phyloP scores from a whole-genome alignment of 2,888 invertebrate species.

The Drosophila meridiana region DNA sequence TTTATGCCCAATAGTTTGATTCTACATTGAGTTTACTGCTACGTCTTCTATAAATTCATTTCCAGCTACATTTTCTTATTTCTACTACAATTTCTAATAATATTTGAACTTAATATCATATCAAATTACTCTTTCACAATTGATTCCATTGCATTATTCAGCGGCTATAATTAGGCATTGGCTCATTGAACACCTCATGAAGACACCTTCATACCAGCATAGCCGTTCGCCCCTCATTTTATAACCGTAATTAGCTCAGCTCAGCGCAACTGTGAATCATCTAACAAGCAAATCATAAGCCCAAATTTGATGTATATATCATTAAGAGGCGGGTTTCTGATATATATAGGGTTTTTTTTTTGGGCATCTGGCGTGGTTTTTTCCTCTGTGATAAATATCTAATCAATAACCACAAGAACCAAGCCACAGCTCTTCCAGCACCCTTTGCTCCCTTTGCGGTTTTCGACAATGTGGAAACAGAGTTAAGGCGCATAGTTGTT shows the following conservation, averaged over 20 bases:
- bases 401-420: constrained; percentile 73
- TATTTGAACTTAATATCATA: background rate
- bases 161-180: constrained; percentile 13
- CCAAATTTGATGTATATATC: constrained; percentile 46
- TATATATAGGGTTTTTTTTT: background rate
- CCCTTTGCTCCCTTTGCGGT: constrained; percentile 44
- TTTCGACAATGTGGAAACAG: constrained; percentile 52
- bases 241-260: constrained; percentile 43
- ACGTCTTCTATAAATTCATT: background rate
- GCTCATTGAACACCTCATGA: constrained; percentile 2
- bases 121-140: background rate
- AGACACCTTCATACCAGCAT: background rate
- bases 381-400: constrained; percentile 58
- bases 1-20: background rate
- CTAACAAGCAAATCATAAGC: constrained; percentile 49
- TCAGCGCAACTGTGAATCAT: constrained; percentile 32
- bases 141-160: background rate
- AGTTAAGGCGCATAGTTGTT: constrained; percentile 44
- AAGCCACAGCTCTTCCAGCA: constrained; percentile 38
- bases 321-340: constrained; percentile 5
- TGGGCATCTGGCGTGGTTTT: constrained; percentile 39
- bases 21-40: background rate
- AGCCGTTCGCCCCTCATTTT: background rate
- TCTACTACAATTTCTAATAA: background rate
- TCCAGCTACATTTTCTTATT: background rate